These are phyloP conservation scores for Dexiosoma caninum DNA, from an alignment of 2,888 invertebrate species.

Conservation along the genomic window DNA sequence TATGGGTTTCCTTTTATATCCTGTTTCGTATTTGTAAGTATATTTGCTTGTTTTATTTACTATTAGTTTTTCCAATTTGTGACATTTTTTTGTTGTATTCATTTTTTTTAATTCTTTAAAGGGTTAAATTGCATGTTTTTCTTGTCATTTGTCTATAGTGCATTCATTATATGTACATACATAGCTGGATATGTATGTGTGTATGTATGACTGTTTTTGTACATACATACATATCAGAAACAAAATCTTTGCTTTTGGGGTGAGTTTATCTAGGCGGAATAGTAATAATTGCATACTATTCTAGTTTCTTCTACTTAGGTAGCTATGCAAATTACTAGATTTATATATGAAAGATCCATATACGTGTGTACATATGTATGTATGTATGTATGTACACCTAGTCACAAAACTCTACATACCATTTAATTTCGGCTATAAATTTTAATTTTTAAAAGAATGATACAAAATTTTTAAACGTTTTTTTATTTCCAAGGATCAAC, in stretches of 20 bases:
- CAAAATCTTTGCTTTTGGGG: slow-evolving; percentile 25
- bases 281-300: not conserved
- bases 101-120: slow-evolving; percentile 42
- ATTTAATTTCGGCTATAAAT: too few relatives aligned
- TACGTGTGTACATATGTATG: not conserved
- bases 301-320: slow-evolving; percentile 13
- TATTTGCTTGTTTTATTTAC: slow-evolving; percentile 10
- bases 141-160: slow-evolving; percentile 43
- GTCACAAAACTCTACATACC: too few relatives aligned
- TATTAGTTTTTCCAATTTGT: slow-evolving; percentile 61
- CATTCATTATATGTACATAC: slow-evolving; percentile 49
- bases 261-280: slow-evolving; percentile 44
- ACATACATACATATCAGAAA: too few relatives aligned
- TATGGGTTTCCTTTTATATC: slow-evolving; percentile 35
- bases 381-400: not conserved
- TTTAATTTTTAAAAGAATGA: too few relatives aligned
- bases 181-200: too few relatives aligned
- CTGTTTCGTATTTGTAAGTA: slow-evolving; percentile 31
- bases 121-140: slow-evolving; percentile 61
- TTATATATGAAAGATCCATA: slow-evolving; percentile 37
- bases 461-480: too few relatives aligned
- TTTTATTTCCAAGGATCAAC: too few relatives aligned
- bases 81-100: slow-evolving; percentile 42
- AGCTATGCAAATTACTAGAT: slow-evolving; percentile 56
- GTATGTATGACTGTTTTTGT: slow-evolving; percentile 13